These are phyloP conservation scores for Gallinago stenura DNA, from an alignment of 2,797 vertebrate genomes.

Conservation along the genomic window DNA sequence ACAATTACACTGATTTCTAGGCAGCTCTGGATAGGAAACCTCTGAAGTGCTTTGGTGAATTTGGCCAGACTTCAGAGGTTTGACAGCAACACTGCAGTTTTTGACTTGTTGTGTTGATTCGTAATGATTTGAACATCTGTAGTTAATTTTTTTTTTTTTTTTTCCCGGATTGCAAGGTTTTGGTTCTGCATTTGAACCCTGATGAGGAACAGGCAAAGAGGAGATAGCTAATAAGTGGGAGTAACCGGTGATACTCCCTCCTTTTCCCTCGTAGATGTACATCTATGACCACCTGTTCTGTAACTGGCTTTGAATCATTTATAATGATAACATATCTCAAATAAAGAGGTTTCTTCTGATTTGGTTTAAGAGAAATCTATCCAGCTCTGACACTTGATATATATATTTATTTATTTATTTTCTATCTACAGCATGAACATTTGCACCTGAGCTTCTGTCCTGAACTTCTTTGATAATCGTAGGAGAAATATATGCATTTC, in stretches of 20 bases:
- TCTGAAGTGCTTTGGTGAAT: not conserved
- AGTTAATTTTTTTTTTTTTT: not conserved
- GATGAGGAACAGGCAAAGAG: not conserved
- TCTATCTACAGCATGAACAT: not conserved
- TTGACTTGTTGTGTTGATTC: not conserved
- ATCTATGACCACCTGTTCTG: not conserved
- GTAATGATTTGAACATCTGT: not conserved
- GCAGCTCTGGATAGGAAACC: not conserved
- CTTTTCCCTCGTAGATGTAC: not conserved
- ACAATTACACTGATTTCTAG: not conserved
- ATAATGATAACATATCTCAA: not conserved
- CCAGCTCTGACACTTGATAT: not conserved
- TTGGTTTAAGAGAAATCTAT: not conserved
- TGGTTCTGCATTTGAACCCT: not conserved
- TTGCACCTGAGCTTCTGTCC: not conserved
- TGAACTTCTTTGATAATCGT: not conserved
- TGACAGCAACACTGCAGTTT: not conserved
- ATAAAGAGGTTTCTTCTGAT: not conserved
- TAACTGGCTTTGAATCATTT: not conserved
- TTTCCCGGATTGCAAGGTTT: not conserved
- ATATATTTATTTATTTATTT: not conserved
- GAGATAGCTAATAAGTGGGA: not conserved
- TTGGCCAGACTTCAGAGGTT: not conserved
- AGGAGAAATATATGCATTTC: not conserved
- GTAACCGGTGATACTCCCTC: accelerated